Evolutionary conservation across 2,797 vertebrate genomes (phyloP).

Genomic region (Melanotaenia parkinsoni): DNA sequence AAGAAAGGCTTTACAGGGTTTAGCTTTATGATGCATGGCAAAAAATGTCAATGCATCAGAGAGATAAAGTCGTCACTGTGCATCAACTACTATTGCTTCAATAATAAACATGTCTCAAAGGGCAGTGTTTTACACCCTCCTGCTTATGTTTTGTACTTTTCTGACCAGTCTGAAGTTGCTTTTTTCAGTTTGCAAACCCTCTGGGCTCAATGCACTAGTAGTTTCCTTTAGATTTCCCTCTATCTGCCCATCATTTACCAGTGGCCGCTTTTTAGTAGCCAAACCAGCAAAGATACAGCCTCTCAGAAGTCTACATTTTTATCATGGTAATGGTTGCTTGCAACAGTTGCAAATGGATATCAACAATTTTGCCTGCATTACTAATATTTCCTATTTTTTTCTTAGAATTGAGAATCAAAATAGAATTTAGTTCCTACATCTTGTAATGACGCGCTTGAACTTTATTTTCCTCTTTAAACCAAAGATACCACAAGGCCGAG

Average conservation of each 20-base stretch:
- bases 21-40: not conserved
- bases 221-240: not conserved
- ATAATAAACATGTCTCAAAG: no score
- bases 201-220: no score
- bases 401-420: not conserved
- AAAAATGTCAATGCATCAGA: no score
- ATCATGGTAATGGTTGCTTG: not conserved
- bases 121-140: no score
- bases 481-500: conserved; percentile 94
- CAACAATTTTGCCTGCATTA: not conserved
- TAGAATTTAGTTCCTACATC: not conserved
- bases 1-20: not conserved
- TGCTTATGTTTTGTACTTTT: no score
- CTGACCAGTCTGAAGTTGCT: no score
- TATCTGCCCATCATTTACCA: not conserved
- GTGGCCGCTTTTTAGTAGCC: not conserved
- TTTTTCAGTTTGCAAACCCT: no score
- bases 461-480: conserved; percentile 14
- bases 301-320: not conserved
- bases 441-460: not conserved
- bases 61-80: no score
- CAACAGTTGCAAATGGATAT: not conserved
- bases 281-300: not conserved
- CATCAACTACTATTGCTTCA: no score
- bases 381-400: not conserved